These are phyloP conservation scores for Lampris incognitus DNA, from an alignment of 2,113 vertebrate genomes.

Conservation along the genomic window DNA sequence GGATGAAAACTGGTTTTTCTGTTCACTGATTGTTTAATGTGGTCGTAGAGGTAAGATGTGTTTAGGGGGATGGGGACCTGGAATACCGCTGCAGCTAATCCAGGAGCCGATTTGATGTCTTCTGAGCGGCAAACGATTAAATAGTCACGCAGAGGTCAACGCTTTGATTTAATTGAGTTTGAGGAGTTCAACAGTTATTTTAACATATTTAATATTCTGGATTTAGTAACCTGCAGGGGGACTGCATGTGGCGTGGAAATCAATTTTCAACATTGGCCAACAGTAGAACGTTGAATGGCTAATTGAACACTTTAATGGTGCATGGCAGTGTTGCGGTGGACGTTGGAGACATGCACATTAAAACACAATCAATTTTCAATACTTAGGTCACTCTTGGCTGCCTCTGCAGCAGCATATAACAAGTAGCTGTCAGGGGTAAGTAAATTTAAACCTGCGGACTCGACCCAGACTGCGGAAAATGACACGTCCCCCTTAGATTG, in stretches of 20 bases:
- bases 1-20: slow-evolving; percentile 44
- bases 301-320: slow-evolving; percentile 83
- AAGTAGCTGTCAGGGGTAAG: slow-evolving; percentile 78
- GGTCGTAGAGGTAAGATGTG: slow-evolving; percentile 17
- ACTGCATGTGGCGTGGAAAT: slow-evolving; percentile 69
- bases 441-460: slow-evolving; percentile 76
- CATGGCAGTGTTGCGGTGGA: slow-evolving; percentile 72
- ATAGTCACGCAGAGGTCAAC: slow-evolving; percentile 45
- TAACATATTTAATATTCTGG: slow-evolving; percentile 71
- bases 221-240: slow-evolving; percentile 58
- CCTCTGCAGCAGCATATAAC: slow-evolving; percentile 70
- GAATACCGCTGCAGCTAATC: slow-evolving; percentile 15
- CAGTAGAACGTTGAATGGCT: slow-evolving; percentile 75
- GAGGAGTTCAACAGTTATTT: slow-evolving; percentile 32
- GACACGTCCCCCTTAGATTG: slow-evolving; percentile 10
- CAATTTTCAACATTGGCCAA: slow-evolving; percentile 75
- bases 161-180: slow-evolving; percentile 47
- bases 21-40: slow-evolving; percentile 37
- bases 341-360: slow-evolving; percentile 78
- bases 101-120: slow-evolving; percentile 23
- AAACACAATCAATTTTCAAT: slow-evolving; percentile 84
- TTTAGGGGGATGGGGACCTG: slow-evolving; percentile 3
- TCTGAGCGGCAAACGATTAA: slow-evolving; percentile 40
- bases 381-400: slow-evolving; percentile 78
- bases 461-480: slow-evolving; percentile 50